phyloP scores from a whole-genome alignment of 2,113 vertebrate genomes.

The Hippocampus comes region DNA sequence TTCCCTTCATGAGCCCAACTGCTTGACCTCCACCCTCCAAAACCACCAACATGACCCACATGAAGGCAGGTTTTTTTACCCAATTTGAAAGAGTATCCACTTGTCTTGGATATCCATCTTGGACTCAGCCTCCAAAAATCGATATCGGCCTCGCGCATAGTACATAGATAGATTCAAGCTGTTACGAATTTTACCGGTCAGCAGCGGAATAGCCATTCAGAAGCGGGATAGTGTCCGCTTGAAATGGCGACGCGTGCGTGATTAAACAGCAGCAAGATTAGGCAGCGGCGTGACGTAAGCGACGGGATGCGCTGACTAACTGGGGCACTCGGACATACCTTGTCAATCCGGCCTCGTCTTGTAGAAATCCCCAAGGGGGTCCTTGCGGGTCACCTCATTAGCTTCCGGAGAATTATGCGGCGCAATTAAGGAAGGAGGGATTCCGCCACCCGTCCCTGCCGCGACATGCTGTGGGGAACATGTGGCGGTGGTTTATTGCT shows the following conservation, averaged over 20 bases:
- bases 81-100: no score
- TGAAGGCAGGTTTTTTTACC: no score
- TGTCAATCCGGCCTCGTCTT: conserved; percentile 28
- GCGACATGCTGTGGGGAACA: conserved; percentile 7
- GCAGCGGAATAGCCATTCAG: no score
- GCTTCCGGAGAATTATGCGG: conserved; percentile 35
- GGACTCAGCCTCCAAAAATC: no score
- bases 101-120: no score
- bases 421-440: conserved; percentile 53
- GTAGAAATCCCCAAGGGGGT: conserved; percentile 48
- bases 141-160: no score
- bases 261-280: background rate
- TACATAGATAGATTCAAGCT: no score
- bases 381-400: conserved; percentile 59
- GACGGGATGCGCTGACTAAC: background rate
- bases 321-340: conserved; percentile 20
- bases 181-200: no score
- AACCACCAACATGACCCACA: no score
- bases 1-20: no score
- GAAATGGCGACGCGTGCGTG: background rate
- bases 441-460: conserved; percentile 32
- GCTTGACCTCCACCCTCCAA: no score
- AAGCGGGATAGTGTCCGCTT: background rate
- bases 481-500: conserved; percentile 25
- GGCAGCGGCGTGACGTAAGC: no score